Conservation (phyloP, 2,888 invertebrate species). For the Luffia ferchaultella region DNA sequence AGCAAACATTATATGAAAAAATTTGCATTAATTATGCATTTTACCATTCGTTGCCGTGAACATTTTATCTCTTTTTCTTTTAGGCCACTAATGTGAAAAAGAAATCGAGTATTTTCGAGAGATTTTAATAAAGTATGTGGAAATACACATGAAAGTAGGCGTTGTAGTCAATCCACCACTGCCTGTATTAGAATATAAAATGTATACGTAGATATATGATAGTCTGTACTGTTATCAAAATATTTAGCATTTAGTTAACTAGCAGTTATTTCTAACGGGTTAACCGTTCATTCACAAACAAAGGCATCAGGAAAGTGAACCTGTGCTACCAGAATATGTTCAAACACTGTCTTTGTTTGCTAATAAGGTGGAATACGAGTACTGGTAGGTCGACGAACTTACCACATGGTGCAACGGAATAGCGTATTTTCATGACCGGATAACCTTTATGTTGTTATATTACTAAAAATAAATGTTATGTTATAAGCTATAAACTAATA, state of each 20-base stretch:
- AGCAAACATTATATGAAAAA: not conserved
- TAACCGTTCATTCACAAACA: not conserved
- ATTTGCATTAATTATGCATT: not conserved
- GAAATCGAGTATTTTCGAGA: not conserved
- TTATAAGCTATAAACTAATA: no score
- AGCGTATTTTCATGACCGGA: not conserved
- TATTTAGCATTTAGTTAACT: not conserved
- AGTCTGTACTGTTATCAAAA: not conserved
- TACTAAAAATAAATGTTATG: not conserved
- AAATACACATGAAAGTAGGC: not conserved
- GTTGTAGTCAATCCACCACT: not conserved
- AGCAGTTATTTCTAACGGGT: not conserved
- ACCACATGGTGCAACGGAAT: not conserved
- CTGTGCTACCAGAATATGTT: not conserved
- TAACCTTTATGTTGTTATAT: not conserved
- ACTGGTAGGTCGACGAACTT: not conserved
- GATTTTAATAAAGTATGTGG: not conserved
- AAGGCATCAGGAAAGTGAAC: not conserved
- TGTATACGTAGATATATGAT: not conserved
- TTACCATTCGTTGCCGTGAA: not conserved
- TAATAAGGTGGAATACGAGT: not conserved
- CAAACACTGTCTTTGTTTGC: not conserved
- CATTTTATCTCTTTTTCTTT: not conserved
- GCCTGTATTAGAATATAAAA: not conserved
- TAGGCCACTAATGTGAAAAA: not conserved